Evolutionary conservation across 2,888 invertebrate genomes (phyloP).

Genomic region (Pseudeuparius sepicola): DNA sequence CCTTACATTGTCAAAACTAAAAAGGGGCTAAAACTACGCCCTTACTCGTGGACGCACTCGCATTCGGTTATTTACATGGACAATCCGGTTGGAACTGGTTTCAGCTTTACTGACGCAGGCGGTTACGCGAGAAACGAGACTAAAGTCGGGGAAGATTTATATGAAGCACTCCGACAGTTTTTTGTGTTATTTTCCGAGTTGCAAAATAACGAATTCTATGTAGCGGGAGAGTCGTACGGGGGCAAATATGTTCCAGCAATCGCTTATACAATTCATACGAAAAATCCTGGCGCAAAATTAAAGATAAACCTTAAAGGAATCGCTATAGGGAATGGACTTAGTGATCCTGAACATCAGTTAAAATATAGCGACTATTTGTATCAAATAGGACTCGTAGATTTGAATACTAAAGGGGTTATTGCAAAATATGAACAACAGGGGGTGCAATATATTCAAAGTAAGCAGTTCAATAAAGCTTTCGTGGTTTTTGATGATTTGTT

Average conservation of each 20-base stretch:
- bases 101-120: constrained; percentile 74
- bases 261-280: constrained; percentile 60
- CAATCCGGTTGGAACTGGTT: constrained; percentile 81
- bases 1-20: constrained; percentile 43
- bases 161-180: constrained; percentile 69
- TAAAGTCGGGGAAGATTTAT: constrained; percentile 71
- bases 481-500: constrained; percentile 60
- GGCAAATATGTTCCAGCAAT: constrained; percentile 70
- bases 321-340: constrained; percentile 69
- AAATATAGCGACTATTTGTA: constrained; percentile 71
- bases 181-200: constrained; percentile 73
- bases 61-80: constrained; percentile 83
- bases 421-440: constrained; percentile 49
- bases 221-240: constrained; percentile 84
- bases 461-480: constrained; percentile 60
- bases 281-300: constrained; percentile 45
- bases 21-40: constrained; percentile 44
- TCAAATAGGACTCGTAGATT: constrained; percentile 62
- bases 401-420: constrained; percentile 50
- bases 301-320: constrained; percentile 57
- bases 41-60: constrained; percentile 69
- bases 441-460: constrained; percentile 47
- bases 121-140: constrained; percentile 74
- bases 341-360: constrained; percentile 69
- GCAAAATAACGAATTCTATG: constrained; percentile 66